phyloP scores from a whole-genome alignment of 2,113 vertebrate species.

The Vulpes lagopus region DNA sequence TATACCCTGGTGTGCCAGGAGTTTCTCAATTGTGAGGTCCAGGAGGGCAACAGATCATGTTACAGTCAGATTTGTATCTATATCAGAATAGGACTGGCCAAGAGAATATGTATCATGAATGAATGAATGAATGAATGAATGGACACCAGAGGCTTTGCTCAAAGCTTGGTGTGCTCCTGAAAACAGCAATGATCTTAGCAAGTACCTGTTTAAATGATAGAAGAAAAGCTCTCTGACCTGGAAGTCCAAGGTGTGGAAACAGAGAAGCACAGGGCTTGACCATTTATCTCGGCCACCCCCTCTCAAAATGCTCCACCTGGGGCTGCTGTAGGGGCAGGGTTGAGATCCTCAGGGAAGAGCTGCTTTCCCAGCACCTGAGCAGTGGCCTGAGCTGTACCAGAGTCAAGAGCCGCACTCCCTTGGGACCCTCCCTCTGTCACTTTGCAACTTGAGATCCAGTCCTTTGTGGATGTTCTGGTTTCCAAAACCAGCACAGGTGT shows the following conservation, averaged over 20 bases:
- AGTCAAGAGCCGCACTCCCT: neutral
- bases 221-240: neutral
- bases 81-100: neutral
- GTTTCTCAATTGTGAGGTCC: neutral
- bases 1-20: no score
- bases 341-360: rapidly evolving
- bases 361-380: neutral
- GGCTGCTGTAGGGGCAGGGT: neutral
- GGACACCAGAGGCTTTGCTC: no score
- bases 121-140: neutral
- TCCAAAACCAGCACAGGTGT: neutral
- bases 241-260: neutral
- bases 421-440: neutral
- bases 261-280: no score
- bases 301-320: no score
- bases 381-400: neutral
- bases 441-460: neutral
- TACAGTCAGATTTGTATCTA: no score
- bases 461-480: no score
- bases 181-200: neutral
- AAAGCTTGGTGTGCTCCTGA: neutral
- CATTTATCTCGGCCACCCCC: no score
- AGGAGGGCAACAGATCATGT: neutral
- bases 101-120: neutral
- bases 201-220: neutral